Conservation (phyloP, 2,797 vertebrate genomes). For the Sebastes miniatus region DNA sequence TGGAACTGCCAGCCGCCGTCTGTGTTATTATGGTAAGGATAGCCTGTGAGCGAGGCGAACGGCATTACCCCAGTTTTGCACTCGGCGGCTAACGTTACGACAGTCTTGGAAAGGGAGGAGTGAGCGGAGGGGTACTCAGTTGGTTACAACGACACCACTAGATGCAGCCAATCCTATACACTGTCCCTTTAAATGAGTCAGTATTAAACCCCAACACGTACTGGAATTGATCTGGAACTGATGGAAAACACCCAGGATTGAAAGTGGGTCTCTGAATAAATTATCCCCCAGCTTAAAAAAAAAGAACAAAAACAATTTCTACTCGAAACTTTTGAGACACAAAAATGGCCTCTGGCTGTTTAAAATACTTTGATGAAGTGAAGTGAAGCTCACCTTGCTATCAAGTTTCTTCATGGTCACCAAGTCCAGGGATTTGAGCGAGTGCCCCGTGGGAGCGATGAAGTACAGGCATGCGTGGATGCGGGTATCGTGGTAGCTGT, state of each 20-base stretch:
- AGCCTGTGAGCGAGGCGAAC: too few relatives aligned
- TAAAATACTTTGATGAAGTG: background rate
- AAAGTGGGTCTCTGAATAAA: background rate
- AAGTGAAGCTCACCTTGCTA: slow-evolving; percentile 88
- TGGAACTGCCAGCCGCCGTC: too few relatives aligned
- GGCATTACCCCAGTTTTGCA: too few relatives aligned
- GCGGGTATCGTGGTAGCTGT: slow-evolving; percentile 95
- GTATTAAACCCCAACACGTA: background rate
- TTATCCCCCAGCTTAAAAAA: background rate
- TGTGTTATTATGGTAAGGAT: too few relatives aligned
- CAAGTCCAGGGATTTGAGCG: slow-evolving; percentile 95
- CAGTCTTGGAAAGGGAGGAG: too few relatives aligned
- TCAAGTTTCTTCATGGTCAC: slow-evolving; percentile 99
- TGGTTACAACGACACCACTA: too few relatives aligned
- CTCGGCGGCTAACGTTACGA: too few relatives aligned
- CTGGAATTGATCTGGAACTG: background rate
- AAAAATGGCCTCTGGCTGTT: background rate
- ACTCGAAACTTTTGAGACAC: background rate
- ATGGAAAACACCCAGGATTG: background rate
- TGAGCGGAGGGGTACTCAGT: too few relatives aligned
- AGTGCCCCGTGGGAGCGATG: slow-evolving; percentile 97
- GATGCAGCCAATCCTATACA: too few relatives aligned
- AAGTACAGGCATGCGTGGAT: slow-evolving; percentile 97
- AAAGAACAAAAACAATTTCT: background rate
- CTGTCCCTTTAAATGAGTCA: background rate